A percentile compares a stretch with the other conserved stretches of the same genome.
Conservation (phyloP, 2,888 invertebrate species). For the Cantharis nigra region DNA sequence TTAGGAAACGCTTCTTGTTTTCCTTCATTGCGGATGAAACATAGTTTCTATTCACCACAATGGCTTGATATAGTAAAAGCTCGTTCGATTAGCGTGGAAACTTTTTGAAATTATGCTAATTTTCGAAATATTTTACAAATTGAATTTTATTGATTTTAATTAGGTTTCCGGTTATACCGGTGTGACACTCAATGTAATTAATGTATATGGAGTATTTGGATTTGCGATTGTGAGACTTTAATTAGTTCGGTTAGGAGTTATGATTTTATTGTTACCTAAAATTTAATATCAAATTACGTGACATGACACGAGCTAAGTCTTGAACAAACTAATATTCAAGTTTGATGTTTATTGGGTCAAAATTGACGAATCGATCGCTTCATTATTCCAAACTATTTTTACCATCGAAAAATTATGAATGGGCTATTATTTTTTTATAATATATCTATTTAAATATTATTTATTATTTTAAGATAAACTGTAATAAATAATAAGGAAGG, state of each 20-base stretch:
- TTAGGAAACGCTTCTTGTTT: slow-evolving; percentile 18
- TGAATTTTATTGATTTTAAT: slow-evolving; percentile 5
- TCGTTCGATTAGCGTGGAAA: slow-evolving; percentile 2
- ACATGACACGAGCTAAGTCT: not conserved
- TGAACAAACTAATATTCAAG: not conserved
- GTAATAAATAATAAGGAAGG: not conserved
- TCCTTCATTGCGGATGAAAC: slow-evolving; percentile 6
- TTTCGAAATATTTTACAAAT: slow-evolving; percentile 4
- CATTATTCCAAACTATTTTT: not conserved
- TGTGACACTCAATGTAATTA: not conserved
- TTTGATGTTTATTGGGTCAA: not conserved
- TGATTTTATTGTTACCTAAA: not conserved
- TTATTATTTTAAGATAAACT: not conserved
- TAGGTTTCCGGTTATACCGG: not conserved
- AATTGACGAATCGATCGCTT: not conserved
- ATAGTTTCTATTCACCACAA: slow-evolving; percentile 9
- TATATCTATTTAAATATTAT: not conserved
- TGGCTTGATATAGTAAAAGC: slow-evolving; percentile 9
- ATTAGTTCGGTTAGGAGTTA: not conserved
- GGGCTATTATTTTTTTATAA: too few relatives aligned
- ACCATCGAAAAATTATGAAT: too few relatives aligned
- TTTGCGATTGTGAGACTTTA: not conserved
- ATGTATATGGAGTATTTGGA: not conserved
- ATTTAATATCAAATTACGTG: not conserved
- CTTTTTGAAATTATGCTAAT: slow-evolving; percentile 10